Base-by-base conservation (phyloP, 2,888 invertebrate genomes). In the Synanthedon formicaeformis region DNA sequence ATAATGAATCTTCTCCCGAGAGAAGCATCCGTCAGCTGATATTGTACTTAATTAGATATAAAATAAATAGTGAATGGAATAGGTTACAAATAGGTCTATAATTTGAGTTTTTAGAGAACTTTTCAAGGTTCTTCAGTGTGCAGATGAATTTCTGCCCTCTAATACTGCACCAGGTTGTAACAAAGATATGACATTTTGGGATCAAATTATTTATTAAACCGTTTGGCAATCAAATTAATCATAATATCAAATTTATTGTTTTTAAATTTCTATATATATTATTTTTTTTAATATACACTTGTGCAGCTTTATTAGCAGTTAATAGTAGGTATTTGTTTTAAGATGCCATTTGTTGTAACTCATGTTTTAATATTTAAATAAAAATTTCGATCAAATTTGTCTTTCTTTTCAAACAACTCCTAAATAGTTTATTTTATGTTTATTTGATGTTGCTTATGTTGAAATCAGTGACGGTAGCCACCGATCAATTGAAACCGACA, bases 341-440 rank as follows among this genome's bases (percentile, higher is more conserved):
- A 81, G 79, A 85, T 79, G 85, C 84, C 85, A 81, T 86, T 83
- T 86, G 84, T 87, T 88, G 87, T 87, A 85, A 88, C 81, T 84
- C 81, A 84, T 81, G 87, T 88, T 87, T 86, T 79, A 82, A 78
- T 78, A 86, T 72, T 84, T 81, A 85, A 86, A 77, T 75, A 81
- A 83, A 80, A 75, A 16, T 72, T 75, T 77, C 74, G 76, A 81
- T 75, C 67, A 67, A 61, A 18, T 34, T 64, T 55, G 58, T 59
- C 66, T 62, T 65, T 71, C 65, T 58, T 53, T 58, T 54, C 60
- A 56, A 58, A 27, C 18, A 8, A 10, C 34, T 34, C 34, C 10
- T 10, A 10, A 34, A 34, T 34, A 23, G 23, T 5, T 23, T 5
- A 4, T 5, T 23, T 23, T 23, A 23, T 23, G 23, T 23, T 4